These are phyloP conservation scores for Ormyrus thymus DNA, from an alignment of 2,888 invertebrate species.

Conservation along the genomic window DNA sequence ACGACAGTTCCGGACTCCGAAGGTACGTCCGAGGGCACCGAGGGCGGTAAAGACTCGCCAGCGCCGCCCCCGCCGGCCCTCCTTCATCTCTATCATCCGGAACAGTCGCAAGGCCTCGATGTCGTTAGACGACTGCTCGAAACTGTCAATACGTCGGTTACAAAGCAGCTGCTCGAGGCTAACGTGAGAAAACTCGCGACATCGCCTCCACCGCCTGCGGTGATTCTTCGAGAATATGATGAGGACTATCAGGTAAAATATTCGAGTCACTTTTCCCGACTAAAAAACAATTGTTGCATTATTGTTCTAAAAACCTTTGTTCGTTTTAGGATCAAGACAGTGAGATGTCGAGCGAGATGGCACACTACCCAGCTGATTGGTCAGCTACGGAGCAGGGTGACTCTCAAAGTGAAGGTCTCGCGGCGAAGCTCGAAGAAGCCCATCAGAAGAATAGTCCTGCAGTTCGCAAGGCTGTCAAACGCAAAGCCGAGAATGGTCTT, in stretches of 20 bases:
- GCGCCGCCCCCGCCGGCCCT: slow-evolving; percentile 68
- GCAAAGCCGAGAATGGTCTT: slow-evolving; percentile 62
- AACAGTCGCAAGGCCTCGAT: slow-evolving; percentile 77
- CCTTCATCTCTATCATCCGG: slow-evolving; percentile 59
- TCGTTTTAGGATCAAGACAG: slow-evolving; percentile 78
- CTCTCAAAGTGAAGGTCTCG: slow-evolving; percentile 83
- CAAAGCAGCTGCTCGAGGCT: slow-evolving; percentile 83
- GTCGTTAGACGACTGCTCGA: slow-evolving; percentile 84
- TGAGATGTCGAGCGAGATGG: slow-evolving; percentile 71
- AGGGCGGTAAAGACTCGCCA: slow-evolving; percentile 74
- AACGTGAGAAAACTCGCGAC: slow-evolving; percentile 82
- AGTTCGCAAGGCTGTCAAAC: slow-evolving; percentile 59
- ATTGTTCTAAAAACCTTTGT: background rate
- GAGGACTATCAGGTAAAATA: slow-evolving; percentile 68
- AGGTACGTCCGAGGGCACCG: slow-evolving; percentile 80
- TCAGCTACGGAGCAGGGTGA: slow-evolving; percentile 68
- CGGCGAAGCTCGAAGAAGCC: slow-evolving; percentile 86
- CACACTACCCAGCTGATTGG: slow-evolving; percentile 51
- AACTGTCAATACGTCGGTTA: slow-evolving; percentile 85
- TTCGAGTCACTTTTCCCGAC: background rate
- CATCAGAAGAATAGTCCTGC: slow-evolving; percentile 61
- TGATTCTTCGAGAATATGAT: slow-evolving; percentile 64
- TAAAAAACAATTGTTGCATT: background rate
- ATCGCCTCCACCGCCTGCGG: slow-evolving; percentile 78
- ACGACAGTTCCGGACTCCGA: slow-evolving; percentile 77